Conservation (phyloP, 2,797 vertebrate genomes). For the Percopsis omiscomaycus region DNA sequence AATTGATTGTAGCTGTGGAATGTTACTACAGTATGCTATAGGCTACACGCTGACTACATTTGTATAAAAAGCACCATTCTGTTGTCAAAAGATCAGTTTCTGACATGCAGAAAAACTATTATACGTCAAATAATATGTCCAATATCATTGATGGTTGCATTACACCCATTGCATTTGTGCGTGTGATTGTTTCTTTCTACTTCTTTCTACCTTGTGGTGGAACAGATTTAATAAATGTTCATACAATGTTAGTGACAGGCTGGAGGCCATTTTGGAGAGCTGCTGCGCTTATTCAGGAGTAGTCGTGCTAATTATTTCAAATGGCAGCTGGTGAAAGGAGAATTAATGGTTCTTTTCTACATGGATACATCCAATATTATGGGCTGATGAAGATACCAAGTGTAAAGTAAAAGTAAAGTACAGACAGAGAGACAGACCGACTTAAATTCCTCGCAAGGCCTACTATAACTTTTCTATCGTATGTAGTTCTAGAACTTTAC, state of each 20-base stretch:
- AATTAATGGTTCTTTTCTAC: slow-evolving; percentile 73
- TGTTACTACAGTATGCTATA: no score
- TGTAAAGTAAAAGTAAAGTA: slow-evolving; percentile 18
- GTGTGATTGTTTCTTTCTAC: neutral
- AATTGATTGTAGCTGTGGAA: no score
- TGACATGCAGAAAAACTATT: no score
- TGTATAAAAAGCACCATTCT: no score
- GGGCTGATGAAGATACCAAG: slow-evolving; percentile 49
- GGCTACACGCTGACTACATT: no score
- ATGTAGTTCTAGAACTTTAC: no score
- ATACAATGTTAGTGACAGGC: slow-evolving; percentile 45
- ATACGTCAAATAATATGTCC: no score
- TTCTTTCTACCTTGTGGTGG: slow-evolving; percentile 39
- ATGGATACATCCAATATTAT: slow-evolving; percentile 63
- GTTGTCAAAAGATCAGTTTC: no score
- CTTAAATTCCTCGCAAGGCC: neutral
- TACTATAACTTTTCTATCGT: no score
- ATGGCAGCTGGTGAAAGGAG: slow-evolving; percentile 61
- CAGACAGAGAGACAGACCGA: neutral
- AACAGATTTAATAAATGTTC: slow-evolving; percentile 59
- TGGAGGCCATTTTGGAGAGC: slow-evolving; percentile 60
- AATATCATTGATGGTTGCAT: no score
- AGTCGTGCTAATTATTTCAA: slow-evolving; percentile 68
- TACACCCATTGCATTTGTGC: no score
- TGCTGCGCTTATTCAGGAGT: slow-evolving; percentile 55